These are phyloP conservation scores for Drosophila nigromelanica DNA, from an alignment of 1,140 invertebrate species.

Conservation along the genomic window DNA sequence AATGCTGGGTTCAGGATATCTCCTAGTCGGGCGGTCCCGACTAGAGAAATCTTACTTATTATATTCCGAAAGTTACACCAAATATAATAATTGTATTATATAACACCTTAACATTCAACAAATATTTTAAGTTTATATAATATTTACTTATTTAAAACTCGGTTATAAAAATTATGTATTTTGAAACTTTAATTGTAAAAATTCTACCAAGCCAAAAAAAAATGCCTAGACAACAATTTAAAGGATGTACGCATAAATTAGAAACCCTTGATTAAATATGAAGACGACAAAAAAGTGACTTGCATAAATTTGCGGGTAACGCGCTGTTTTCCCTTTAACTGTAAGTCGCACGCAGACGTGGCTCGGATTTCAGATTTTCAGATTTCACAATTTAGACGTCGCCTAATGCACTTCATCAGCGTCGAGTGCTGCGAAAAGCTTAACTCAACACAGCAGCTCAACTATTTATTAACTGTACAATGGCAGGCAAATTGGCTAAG, in stretches of 20 bases:
- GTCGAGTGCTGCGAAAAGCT: conserved; percentile 17
- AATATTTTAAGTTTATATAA: no score
- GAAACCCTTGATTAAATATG: not conserved
- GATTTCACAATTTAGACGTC: conserved; percentile 6
- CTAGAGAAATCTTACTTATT: no score
- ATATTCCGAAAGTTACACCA: no score
- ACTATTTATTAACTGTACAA: conserved; percentile 76
- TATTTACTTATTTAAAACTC: no score
- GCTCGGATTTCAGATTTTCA: not conserved
- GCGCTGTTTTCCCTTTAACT: not conserved
- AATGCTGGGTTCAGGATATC: no score
- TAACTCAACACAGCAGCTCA: conserved; percentile 23
- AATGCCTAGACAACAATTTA: not conserved
- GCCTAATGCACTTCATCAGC: conserved; percentile 49
- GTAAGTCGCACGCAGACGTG: conserved; percentile 1
- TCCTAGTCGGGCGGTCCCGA: no score
- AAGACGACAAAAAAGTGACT: conserved; percentile 1
- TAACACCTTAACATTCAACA: no score
- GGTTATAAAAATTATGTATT: no score
- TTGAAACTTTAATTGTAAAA: not conserved
- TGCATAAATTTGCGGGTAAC: conserved; percentile 36
- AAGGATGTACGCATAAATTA: conserved; percentile 8
- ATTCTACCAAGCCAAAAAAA: not conserved
- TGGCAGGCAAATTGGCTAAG: conserved; percentile 65
- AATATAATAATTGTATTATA: no score